Conservation (phyloP, 2,797 vertebrate species). For the Euphonia xanthogaster region DNA sequence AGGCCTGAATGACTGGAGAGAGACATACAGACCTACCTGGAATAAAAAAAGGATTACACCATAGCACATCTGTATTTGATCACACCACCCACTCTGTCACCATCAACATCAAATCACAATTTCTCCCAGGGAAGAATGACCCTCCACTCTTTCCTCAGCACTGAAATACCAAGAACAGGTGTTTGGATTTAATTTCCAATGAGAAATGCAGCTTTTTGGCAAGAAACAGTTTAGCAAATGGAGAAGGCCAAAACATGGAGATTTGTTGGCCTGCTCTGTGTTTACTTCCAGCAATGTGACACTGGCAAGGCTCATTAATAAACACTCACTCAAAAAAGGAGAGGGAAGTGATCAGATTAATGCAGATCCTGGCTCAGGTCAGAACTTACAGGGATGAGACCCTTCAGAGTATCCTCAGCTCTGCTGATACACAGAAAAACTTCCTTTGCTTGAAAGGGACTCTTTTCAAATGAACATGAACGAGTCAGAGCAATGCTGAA, state of each 20-base stretch:
- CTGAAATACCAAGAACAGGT: slow-evolving; percentile 65
- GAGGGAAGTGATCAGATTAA: neutral
- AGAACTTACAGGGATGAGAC: neutral
- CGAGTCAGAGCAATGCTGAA: neutral
- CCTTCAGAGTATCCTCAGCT: neutral
- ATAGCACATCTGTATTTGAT: neutral
- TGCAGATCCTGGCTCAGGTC: neutral
- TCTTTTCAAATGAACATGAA: neutral
- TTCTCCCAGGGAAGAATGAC: neutral
- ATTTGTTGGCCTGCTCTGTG: neutral
- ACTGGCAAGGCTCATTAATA: neutral
- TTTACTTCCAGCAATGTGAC: slow-evolving; percentile 25
- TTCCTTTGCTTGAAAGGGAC: neutral
- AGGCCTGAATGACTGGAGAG: neutral
- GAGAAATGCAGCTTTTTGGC: slow-evolving; percentile 66
- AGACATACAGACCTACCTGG: neutral
- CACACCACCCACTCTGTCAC: neutral
- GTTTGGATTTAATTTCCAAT: slow-evolving; percentile 52
- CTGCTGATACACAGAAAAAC: neutral
- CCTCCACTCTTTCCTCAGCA: slow-evolving; percentile 30
- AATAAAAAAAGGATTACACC: neutral
- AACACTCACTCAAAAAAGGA: neutral
- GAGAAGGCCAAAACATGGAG: neutral
- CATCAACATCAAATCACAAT: slow-evolving; percentile 5
- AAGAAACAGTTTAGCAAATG: neutral